Evolutionary conservation across 2,113 vertebrate species (phyloP).

Genomic region (Chunga burmeisteri): DNA sequence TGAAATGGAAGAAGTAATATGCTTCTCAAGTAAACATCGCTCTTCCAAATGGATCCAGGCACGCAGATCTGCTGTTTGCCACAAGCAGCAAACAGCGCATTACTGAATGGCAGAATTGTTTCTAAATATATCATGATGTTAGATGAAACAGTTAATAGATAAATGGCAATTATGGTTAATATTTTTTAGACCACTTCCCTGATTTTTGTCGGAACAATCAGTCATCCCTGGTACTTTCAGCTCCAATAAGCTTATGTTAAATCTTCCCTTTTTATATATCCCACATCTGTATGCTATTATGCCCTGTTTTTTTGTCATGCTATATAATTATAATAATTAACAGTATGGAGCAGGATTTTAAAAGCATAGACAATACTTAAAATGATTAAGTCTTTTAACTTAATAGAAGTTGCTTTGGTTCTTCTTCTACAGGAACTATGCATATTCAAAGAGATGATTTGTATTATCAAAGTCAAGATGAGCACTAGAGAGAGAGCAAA

Average conservation of each 20-base stretch:
- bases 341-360: neutral
- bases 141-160: conserved; percentile 16
- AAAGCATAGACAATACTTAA: neutral
- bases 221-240: conserved; percentile 30
- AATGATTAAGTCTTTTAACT: neutral
- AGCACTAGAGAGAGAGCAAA: neutral
- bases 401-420: neutral
- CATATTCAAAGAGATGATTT: neutral
- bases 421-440: neutral
- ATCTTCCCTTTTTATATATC: neutral
- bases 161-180: conserved; percentile 58
- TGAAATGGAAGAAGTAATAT: conserved; percentile 16
- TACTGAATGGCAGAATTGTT: neutral
- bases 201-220: conserved; percentile 1
- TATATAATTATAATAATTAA: conserved; percentile 14
- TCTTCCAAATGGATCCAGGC: neutral
- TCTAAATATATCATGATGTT: conserved; percentile 16
- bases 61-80: neutral
- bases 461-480: neutral
- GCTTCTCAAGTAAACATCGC: neutral
- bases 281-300: neutral
- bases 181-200: conserved; percentile 41
- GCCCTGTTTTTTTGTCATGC: neutral
- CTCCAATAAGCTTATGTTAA: conserved; percentile 1
- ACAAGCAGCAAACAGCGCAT: neutral